Conservation (phyloP, 2,113 vertebrate species). For the Zeus faber region DNA sequence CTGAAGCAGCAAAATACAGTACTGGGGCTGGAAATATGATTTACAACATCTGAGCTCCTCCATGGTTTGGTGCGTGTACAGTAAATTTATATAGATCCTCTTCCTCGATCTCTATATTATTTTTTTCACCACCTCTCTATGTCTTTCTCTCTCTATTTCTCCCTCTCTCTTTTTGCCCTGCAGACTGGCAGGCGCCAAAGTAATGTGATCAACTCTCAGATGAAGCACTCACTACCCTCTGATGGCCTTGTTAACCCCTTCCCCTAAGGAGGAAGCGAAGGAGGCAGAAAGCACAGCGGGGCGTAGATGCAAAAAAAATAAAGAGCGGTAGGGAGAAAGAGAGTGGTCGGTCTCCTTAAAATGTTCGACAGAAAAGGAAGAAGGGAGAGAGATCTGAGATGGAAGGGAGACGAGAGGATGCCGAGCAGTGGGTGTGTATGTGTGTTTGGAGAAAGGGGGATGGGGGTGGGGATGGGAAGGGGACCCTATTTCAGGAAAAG, state of each 20-base stretch:
- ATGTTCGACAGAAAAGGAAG: no score
- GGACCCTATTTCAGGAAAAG: no score
- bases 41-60: constrained; percentile 31
- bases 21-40: constrained; percentile 34
- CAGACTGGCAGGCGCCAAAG: constrained; percentile 57
- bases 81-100: constrained; percentile 33
- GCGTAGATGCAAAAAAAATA: no score
- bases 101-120: no score
- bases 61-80: constrained; percentile 17
- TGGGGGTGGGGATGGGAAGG: no score
- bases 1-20: constrained; percentile 32
- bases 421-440: no score
- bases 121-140: constrained; percentile 30
- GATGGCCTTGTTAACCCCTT: constrained; percentile 61
- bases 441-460: no score
- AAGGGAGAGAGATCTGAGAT: no score
- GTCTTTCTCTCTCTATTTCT: constrained; percentile 19
- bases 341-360: no score
- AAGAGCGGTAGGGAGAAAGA: no score
- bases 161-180: constrained; percentile 32
- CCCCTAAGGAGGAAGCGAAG: constrained; percentile 37
- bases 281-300: neutral
- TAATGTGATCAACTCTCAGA: constrained; percentile 68
- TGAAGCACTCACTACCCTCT: constrained; percentile 55
- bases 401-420: no score